A percentile compares a stretch with the other conserved stretches of the same genome.
These are phyloP conservation scores for Monomorium pharaonis DNA, from an alignment of 1,140 invertebrate species.

Conservation along the genomic window DNA sequence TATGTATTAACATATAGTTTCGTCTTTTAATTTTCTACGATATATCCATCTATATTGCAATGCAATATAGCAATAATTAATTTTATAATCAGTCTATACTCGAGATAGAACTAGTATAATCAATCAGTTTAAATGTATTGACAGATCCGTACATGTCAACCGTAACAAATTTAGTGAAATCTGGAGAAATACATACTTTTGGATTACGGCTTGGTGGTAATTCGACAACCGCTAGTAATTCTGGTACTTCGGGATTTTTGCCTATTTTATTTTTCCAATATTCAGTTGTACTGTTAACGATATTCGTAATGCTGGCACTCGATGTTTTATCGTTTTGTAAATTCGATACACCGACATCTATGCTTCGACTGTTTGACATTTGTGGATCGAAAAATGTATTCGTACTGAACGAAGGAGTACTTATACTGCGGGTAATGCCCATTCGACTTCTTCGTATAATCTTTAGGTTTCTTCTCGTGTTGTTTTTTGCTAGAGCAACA, in stretches of 20 bases:
- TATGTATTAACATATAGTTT: neutral
- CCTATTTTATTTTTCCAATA: constrained; percentile 76
- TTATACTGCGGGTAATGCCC: constrained; percentile 75
- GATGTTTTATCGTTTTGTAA: constrained; percentile 30
- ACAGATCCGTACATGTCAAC: constrained; percentile 81
- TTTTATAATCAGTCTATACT: neutral
- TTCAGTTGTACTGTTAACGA: neutral
- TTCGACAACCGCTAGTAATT: constrained; percentile 76
- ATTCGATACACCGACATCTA: constrained; percentile 1
- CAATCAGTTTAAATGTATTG: constrained; percentile 77
- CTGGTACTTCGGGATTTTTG: constrained; percentile 71
- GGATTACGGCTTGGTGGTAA: constrained; percentile 74
- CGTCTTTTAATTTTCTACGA: neutral
- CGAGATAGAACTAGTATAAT: constrained; percentile 48
- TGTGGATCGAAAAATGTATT: neutral
- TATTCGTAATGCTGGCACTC: neutral
- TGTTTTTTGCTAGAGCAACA: constrained; percentile 66
- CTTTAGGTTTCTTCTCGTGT: constrained; percentile 68
- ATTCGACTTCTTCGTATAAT: constrained; percentile 71
- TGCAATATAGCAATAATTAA: constrained; percentile 49
- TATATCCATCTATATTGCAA: constrained; percentile 32
- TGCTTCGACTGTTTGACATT: constrained; percentile 55
- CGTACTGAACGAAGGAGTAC: constrained; percentile 58
- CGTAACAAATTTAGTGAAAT: constrained; percentile 81
- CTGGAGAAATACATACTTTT: constrained; percentile 79